These are phyloP conservation scores for Catharus bicknelli DNA, from an alignment of 2,113 vertebrate species.

Conservation along the genomic window DNA sequence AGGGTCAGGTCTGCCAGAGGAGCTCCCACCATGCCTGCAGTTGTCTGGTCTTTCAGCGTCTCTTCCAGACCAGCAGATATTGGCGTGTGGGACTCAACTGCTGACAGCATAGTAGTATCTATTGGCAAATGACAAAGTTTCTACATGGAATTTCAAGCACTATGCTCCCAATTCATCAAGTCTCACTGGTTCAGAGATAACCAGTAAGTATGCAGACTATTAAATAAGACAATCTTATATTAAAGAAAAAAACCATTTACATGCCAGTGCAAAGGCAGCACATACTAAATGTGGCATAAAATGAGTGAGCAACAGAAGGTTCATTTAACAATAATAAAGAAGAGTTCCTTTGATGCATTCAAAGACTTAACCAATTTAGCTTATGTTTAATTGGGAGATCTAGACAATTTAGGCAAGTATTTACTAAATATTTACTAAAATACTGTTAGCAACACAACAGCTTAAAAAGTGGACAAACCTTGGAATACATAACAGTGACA, in stretches of 20 bases:
- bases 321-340: background rate
- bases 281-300: background rate
- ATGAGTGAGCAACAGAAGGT: background rate
- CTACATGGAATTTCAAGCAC: background rate
- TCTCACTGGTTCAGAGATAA: background rate
- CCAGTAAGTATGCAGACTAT: background rate
- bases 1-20: slow-evolving; percentile 79
- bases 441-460: background rate
- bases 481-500: background rate
- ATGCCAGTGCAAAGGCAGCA: background rate
- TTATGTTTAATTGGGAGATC: background rate
- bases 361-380: background rate
- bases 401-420: background rate
- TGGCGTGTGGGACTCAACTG: slow-evolving; percentile 60
- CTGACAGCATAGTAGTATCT: slow-evolving; percentile 49
- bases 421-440: background rate
- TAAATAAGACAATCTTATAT: background rate
- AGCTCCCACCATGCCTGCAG: slow-evolving; percentile 67
- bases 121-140: slow-evolving; percentile 16
- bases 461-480: background rate
- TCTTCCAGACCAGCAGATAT: slow-evolving; percentile 43
- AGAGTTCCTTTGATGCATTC: background rate
- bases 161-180: background rate
- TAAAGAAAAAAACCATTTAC: background rate
- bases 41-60: background rate